phyloP scores from a whole-genome alignment of 2,797 vertebrate genomes.

The Sebastolobus altivelis region DNA sequence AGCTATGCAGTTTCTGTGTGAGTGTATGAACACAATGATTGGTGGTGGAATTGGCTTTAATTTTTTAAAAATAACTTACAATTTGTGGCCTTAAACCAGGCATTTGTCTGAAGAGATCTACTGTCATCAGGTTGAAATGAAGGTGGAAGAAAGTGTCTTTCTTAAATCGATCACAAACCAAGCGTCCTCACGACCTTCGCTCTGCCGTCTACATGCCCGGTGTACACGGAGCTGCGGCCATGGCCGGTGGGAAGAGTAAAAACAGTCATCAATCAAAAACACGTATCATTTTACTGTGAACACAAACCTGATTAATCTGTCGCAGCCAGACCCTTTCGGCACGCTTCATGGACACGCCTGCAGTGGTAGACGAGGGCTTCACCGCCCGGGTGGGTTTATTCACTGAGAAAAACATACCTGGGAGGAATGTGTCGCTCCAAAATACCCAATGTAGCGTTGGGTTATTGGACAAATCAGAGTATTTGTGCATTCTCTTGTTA shows the following conservation, averaged over 20 bases:
- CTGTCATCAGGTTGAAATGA: background rate
- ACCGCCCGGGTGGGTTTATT: background rate
- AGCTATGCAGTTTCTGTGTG: no score
- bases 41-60: no score
- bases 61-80: background rate
- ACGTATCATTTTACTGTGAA: conserved; percentile 43
- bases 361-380: background rate
- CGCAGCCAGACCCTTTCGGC: conserved; percentile 16
- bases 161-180: background rate
- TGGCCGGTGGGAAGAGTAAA: conserved; percentile 8
- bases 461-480: background rate
- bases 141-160: background rate
- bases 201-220: background rate
- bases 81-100: no score
- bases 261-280: conserved; percentile 57
- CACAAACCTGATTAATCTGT: conserved; percentile 39
- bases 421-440: background rate
- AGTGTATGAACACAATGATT: no score
- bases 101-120: no score
- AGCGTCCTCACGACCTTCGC: background rate
- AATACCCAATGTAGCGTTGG: no score
- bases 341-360: background rate
- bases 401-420: background rate
- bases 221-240: background rate
- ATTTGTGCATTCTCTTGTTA: accelerated